phyloP scores from a whole-genome alignment of 2,113 vertebrate genomes.

The Nerophis lumbriciformis region DNA sequence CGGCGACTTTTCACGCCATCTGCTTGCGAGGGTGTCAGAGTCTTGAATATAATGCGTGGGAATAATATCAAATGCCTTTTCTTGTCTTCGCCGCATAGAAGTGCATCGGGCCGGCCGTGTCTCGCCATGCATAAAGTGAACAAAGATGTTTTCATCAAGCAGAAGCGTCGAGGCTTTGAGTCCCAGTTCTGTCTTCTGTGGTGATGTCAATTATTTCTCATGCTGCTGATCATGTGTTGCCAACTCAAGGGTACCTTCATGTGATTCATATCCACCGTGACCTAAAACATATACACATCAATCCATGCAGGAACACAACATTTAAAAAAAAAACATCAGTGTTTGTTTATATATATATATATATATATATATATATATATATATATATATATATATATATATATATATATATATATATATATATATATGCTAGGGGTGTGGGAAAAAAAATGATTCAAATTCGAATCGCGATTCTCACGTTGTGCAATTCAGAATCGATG shows the following conservation, averaged over 20 bases:
- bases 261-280: background rate
- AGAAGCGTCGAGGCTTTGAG: background rate
- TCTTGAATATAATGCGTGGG: constrained; percentile 12
- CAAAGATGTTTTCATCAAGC: background rate
- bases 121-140: background rate
- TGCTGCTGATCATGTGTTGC: constrained; percentile 4
- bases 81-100: background rate
- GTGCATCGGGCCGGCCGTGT: background rate
- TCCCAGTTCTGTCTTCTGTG: background rate
- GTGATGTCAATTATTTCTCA: background rate
- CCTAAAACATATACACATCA: background rate
- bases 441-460: too few species aligned
- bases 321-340: too few species aligned
- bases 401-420: too few species aligned
- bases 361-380: too few species aligned
- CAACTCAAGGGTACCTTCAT: background rate
- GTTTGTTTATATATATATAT: too few species aligned
- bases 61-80: constrained; percentile 8
- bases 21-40: constrained; percentile 7
- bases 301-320: too few species aligned
- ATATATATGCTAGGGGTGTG: too few species aligned
- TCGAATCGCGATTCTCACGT: too few species aligned
- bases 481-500: too few species aligned
- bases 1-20: constrained; percentile 21
- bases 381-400: too few species aligned